Conservation (phyloP, 1,140 invertebrate genomes). For the Orius insidiosus region DNA sequence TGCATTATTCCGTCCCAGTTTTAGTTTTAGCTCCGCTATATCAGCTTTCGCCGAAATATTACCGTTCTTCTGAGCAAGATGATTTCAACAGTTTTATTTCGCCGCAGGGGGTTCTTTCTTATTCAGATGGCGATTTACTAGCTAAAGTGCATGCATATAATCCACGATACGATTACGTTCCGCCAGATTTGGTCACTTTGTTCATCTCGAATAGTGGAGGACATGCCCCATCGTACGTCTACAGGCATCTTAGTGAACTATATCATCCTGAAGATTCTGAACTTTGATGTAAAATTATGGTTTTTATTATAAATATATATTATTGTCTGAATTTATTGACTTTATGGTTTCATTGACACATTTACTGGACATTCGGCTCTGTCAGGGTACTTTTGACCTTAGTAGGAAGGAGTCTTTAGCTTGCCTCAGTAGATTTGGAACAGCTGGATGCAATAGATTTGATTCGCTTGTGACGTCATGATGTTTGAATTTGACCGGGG, state of each 20-base stretch:
- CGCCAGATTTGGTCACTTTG: constrained; percentile 75
- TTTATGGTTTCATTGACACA: no score
- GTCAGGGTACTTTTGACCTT: no score
- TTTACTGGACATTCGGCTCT: no score
- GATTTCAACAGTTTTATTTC: constrained; percentile 63
- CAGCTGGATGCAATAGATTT: no score
- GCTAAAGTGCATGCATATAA: constrained; percentile 56
- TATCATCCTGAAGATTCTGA: constrained; percentile 80
- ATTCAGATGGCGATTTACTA: constrained; percentile 33
- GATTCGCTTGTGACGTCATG: no score
- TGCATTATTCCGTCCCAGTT: no score
- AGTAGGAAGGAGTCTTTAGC: no score
- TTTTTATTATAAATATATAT: no score
- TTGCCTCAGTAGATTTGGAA: no score
- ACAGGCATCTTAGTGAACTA: constrained; percentile 73
- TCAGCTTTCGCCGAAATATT: constrained; percentile 68
- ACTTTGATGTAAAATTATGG: no score
- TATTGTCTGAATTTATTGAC: no score
- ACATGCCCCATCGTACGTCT: constrained; percentile 84
- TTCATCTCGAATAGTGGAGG: constrained; percentile 86
- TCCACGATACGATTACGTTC: constrained; percentile 82
- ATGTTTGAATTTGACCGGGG: no score
- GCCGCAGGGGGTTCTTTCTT: constrained; percentile 39
- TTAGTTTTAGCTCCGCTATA: constrained; percentile 77
- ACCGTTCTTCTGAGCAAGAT: constrained; percentile 57